Conservation (phyloP, 2,113 vertebrate genomes). For the Apus apus region DNA sequence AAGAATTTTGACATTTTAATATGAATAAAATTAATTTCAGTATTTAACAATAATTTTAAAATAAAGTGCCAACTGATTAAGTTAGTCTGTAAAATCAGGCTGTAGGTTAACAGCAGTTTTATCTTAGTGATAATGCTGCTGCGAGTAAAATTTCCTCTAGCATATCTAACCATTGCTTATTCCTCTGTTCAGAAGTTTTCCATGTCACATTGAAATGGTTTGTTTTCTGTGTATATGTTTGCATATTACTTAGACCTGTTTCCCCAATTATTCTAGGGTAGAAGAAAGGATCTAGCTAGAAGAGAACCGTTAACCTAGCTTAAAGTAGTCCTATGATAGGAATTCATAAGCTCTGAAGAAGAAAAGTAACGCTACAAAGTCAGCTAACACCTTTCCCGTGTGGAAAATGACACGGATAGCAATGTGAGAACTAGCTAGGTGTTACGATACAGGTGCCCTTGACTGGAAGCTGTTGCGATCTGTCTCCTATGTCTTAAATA, state of each 20-base stretch:
- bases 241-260: background rate
- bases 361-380: background rate
- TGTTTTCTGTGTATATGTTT: background rate
- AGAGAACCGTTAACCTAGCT: background rate
- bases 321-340: background rate
- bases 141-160: background rate
- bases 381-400: background rate
- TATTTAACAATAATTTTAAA: background rate
- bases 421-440: background rate
- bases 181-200: background rate
- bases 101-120: background rate
- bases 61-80: background rate
- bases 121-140: background rate
- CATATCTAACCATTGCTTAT: background rate
- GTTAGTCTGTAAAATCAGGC: background rate
- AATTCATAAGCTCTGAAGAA: background rate
- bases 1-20: background rate
- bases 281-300: background rate
- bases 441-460: background rate
- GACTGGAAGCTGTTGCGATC: background rate
- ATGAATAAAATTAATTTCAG: background rate
- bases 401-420: background rate
- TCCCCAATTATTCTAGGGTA: background rate
- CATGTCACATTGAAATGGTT: accelerated
- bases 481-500: background rate